Conservation (phyloP, 2,888 invertebrate genomes). For the Hypomecis punctinalis region DNA sequence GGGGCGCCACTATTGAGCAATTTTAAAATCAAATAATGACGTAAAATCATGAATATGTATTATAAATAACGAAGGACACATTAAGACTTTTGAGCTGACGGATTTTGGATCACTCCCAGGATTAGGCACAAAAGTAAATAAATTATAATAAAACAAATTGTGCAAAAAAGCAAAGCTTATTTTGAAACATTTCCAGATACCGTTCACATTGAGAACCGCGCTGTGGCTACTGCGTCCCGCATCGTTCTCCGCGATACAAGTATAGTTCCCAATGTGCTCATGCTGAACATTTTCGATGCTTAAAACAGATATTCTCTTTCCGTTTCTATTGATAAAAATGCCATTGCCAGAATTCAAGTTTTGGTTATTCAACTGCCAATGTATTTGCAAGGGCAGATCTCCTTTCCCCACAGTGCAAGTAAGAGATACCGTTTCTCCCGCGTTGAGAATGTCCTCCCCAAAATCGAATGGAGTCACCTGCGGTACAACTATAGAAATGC, state of each 20-base stretch:
- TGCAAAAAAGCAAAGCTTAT: constrained; percentile 64
- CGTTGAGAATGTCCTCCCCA: constrained; percentile 89
- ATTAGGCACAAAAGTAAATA: constrained; percentile 39
- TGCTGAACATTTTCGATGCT: constrained; percentile 86
- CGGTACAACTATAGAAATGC: constrained; percentile 86
- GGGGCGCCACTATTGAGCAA: constrained; percentile 85
- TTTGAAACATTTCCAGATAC: constrained; percentile 67
- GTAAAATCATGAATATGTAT: background rate
- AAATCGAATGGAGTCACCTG: constrained; percentile 92
- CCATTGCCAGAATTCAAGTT: constrained; percentile 82
- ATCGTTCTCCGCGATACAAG: constrained; percentile 87
- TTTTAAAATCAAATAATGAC: background rate
- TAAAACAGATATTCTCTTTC: constrained; percentile 88
- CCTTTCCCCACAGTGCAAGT: constrained; percentile 90
- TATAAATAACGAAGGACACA: background rate
- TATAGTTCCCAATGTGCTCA: constrained; percentile 86
- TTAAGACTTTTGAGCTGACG: constrained; percentile 5
- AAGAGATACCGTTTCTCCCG: constrained; percentile 89
- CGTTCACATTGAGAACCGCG: constrained; percentile 88
- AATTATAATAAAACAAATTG: constrained; percentile 49
- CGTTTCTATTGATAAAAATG: constrained; percentile 85
- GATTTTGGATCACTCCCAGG: constrained; percentile 12
- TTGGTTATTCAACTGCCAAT: constrained; percentile 88
- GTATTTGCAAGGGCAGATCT: constrained; percentile 88
- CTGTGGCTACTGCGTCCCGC: constrained; percentile 87